Evolutionary conservation across 2,797 vertebrate species (phyloP).

Genomic region (Takifugu rubripes): DNA sequence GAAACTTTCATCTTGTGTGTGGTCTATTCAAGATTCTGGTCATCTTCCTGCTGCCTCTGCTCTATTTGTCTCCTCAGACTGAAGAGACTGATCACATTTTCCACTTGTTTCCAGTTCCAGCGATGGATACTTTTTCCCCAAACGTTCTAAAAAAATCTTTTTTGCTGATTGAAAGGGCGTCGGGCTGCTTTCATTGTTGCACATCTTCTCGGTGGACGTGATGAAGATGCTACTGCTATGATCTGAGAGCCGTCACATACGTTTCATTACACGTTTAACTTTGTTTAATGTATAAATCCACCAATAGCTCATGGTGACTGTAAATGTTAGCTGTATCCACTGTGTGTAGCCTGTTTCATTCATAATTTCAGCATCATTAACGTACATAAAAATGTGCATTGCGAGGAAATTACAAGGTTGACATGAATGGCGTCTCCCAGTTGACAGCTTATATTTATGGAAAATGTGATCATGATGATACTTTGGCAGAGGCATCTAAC

Average conservation of each 20-base stretch:
- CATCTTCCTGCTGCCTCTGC: no score
- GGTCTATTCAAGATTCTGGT: no score
- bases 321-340: constrained; percentile 11
- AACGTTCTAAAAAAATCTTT: no score
- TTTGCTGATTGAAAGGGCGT: no score
- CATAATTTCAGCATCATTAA: constrained; percentile 14
- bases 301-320: background rate
- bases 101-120: no score
- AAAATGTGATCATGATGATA: constrained; percentile 36
- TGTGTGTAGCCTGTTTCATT: constrained; percentile 8
- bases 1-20: no score
- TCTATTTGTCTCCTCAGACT: no score
- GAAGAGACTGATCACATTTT: no score
- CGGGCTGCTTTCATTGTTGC: background rate
- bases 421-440: constrained; percentile 22
- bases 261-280: background rate
- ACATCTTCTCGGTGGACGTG: constrained; percentile 3
- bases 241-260: background rate
- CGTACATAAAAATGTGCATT: constrained; percentile 10
- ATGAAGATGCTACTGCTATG: background rate
- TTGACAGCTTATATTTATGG: constrained; percentile 52
- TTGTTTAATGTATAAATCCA: background rate
- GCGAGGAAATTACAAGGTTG: constrained; percentile 43
- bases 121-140: no score
- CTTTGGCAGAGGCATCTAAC: constrained; percentile 34